phyloP scores from a whole-genome alignment of 2,888 invertebrate species.

The Drosophila diplacantha region DNA sequence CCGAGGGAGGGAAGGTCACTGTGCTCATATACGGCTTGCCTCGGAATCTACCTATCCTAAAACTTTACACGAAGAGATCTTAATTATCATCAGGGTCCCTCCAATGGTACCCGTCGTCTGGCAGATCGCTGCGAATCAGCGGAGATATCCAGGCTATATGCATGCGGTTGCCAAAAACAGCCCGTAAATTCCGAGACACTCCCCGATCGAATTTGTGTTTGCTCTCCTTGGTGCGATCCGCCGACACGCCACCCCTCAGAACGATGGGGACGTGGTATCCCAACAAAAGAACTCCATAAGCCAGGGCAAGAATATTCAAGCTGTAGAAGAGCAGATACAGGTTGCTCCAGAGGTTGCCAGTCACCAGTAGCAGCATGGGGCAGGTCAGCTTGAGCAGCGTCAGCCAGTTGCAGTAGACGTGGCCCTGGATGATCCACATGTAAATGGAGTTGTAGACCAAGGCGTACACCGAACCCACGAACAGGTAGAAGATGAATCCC shows the following conservation, averaged over 20 bases:
- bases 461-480: conserved; percentile 84
- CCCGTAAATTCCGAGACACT: conserved; percentile 83
- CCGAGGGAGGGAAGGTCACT: conserved; percentile 21
- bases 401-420: conserved; percentile 77
- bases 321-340: conserved; percentile 84
- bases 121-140: conserved; percentile 85
- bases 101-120: conserved; percentile 86
- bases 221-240: conserved; percentile 78
- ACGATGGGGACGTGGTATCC: conserved; percentile 85
- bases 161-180: conserved; percentile 89
- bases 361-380: conserved; percentile 84
- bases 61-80: conserved; percentile 8
- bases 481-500: conserved; percentile 85
- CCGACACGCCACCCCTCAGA: conserved; percentile 83
- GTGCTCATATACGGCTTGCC: conserved; percentile 45
- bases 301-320: conserved; percentile 83
- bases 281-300: conserved; percentile 84
- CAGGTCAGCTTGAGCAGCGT: conserved; percentile 83
- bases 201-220: conserved; percentile 82
- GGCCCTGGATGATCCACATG: conserved; percentile 78
- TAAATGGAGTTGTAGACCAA: conserved; percentile 85
- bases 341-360: conserved; percentile 83
- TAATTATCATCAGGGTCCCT: conserved; percentile 39
- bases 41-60: background rate
- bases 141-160: conserved; percentile 88